These are phyloP conservation scores for Drosophila chauvacae DNA, from an alignment of 1,140 invertebrate genomes.

Conservation along the genomic window DNA sequence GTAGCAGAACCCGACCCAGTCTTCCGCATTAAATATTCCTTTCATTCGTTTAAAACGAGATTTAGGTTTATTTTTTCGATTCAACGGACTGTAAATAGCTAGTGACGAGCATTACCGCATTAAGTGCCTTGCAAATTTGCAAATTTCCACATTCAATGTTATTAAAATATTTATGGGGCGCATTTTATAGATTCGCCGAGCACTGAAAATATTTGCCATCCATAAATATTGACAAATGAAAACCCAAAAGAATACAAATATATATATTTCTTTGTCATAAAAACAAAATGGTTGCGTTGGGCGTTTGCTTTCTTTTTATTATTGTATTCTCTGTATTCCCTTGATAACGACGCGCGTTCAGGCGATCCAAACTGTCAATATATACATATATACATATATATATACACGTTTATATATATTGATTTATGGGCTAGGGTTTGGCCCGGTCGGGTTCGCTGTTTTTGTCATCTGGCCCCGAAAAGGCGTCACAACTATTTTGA, in stretches of 20 bases:
- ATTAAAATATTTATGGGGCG: conserved; percentile 34
- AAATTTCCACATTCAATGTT: conserved; percentile 16
- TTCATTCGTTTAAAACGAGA: conserved; percentile 23
- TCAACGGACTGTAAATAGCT: conserved; percentile 26
- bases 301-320: not conserved
- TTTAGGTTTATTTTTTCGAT: not conserved
- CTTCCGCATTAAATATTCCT: conserved; percentile 29
- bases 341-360: conserved; percentile 36
- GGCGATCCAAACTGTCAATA: conserved; percentile 66
- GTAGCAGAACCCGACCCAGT: conserved; percentile 6
- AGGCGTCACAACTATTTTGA: conserved; percentile 44
- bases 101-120: conserved; percentile 25
- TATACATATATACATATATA: conserved; percentile 42
- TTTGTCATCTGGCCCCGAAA: conserved; percentile 37
- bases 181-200: conserved; percentile 36
- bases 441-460: conserved; percentile 3
- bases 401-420: conserved; percentile 59
- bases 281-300: conserved; percentile 35
- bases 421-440: conserved; percentile 51
- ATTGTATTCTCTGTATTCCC: not conserved
- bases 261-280: conserved; percentile 36
- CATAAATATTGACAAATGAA: conserved; percentile 52
- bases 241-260: conserved; percentile 29
- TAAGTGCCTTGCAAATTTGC: conserved; percentile 32
- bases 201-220: conserved; percentile 32